Evolutionary conservation across 1,140 invertebrate genomes (phyloP), one percentile per base, ranked within the genome.

Genomic region (Archivesica marissinica): DNA sequence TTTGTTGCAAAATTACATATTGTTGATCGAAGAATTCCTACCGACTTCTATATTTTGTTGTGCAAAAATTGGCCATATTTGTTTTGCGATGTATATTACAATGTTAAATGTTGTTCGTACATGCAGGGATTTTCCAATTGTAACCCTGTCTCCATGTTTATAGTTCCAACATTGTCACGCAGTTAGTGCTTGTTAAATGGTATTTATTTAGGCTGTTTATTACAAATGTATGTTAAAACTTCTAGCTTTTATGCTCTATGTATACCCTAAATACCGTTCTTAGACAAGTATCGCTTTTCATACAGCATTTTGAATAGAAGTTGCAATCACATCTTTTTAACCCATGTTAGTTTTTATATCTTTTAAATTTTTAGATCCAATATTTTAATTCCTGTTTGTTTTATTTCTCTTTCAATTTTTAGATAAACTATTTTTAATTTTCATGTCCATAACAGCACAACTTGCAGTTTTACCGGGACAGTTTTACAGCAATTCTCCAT

Each of bases 171-270:
- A 17, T 35, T 17, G 0, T n/a, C n/a, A n/a, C n/a, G n/a, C 33
- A 25, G 59, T 64, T 64, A 64, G 59, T 64, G 59, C 59, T 64
- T 64, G 59, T 64, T 64, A 64, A 13, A 0, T 64, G 9, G 25
- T 64, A 64, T 64, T 64, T 64, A 35, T 64, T 54, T 35, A 64
- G 30, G 30, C 59, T 64, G 15, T 35, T 64, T 35, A 35, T 64
- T 64, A 35, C 17, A 64, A 11, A 3, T 35, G 20, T 52, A 52
- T 17, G n/a, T n/a, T n/a, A 64, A 64, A 15, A 17, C 20, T 35
- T 64, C 25, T 64, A 64, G 59, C 59, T 64, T 64, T 64, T 64
- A 17, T 59, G 33, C 25, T 28, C 23, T 59, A 28, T 59, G 54
- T 64, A 64, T 30, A 30, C 33, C 11, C 54, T 30, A 7, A n/a